These are phyloP conservation scores for Cyphomyrus discorhynchus DNA, from an alignment of 2,113 vertebrate genomes.

Conservation along the genomic window DNA sequence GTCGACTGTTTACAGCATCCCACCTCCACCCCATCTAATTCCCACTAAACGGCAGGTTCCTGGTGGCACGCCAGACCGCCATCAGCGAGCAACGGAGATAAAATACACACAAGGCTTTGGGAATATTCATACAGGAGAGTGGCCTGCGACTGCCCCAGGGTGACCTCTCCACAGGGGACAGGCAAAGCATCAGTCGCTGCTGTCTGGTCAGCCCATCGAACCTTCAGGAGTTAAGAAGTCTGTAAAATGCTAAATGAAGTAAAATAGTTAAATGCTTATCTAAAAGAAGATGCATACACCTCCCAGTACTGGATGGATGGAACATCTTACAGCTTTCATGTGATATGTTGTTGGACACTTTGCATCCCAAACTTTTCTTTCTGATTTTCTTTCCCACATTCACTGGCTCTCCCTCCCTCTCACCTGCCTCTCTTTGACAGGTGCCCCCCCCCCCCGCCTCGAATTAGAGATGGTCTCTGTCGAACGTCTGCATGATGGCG, in stretches of 20 bases:
- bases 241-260: not conserved
- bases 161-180: not conserved
- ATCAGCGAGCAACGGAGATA: not conserved
- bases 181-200: not conserved
- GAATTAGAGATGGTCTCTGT: conserved; percentile 17
- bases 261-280: not conserved
- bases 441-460: not conserved
- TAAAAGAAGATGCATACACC: not conserved
- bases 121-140: not conserved
- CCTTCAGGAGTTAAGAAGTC: not conserved
- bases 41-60: not conserved
- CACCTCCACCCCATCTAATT: not conserved
- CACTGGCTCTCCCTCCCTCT: not conserved
- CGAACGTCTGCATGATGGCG: conserved; percentile 27
- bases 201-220: not conserved
- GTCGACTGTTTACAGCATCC: not conserved
- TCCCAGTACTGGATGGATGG: not conserved
- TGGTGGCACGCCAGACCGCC: not conserved
- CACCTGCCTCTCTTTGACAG: not conserved
- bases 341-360: not conserved
- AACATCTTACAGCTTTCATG: not conserved
- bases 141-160: not conserved
- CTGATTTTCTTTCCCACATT: too few species aligned
- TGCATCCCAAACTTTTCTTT: too few species aligned
- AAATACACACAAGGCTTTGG: not conserved